phyloP scores from a whole-genome alignment of 2,797 vertebrate species.

The Clarias pachynema region DNA sequence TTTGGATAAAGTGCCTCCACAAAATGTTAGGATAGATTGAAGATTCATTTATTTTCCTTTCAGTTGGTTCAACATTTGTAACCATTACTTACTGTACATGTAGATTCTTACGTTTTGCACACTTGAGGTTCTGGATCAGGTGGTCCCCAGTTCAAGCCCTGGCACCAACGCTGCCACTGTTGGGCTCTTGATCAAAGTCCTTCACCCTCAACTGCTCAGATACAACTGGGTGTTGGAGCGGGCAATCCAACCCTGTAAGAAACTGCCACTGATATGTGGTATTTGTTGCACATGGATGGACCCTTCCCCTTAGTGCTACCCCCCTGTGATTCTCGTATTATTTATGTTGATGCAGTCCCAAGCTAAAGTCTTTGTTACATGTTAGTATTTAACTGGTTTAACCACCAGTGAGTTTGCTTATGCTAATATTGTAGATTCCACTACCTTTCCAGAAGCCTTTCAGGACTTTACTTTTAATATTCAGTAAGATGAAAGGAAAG shows the following conservation, averaged over 20 bases:
- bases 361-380: neutral
- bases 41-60: neutral
- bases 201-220: no score
- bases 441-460: neutral
- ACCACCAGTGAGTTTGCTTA: neutral
- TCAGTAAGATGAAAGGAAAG: no score
- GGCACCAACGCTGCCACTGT: no score
- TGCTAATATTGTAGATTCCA: neutral
- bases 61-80: neutral
- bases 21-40: neutral
- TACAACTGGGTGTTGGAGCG: no score
- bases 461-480: neutral
- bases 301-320: no score
- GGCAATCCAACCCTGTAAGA: no score
- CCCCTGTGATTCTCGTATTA: no score
- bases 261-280: no score
- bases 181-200: no score
- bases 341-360: neutral
- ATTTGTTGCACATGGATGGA: no score
- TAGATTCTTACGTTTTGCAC: neutral
- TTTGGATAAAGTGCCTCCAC: conserved; percentile 33
- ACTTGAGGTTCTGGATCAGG: neutral
- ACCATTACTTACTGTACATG: no score
- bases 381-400: neutral
- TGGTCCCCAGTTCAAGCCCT: no score